Conservation (phyloP, 2,888 invertebrate genomes). For the Ophion ellenae region DNA sequence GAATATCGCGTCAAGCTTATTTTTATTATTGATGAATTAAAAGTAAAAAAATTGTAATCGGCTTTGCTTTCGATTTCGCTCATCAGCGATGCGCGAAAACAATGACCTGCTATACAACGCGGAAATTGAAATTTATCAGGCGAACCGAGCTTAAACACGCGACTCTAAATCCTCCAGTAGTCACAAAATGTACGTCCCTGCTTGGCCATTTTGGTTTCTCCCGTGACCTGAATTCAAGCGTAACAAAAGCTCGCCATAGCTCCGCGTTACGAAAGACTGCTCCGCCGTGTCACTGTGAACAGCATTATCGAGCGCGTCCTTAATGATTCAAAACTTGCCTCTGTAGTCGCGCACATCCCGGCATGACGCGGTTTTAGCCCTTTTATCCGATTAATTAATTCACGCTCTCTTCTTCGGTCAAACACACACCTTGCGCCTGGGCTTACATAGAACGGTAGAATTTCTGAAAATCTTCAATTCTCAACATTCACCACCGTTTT, state of each 20-base stretch:
- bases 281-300: constrained; percentile 25
- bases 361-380: constrained; percentile 49
- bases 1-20: no score
- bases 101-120: not conserved
- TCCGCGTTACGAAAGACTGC: constrained; percentile 18
- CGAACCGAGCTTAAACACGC: not conserved
- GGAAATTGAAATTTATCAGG: constrained; percentile 16
- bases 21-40: no score
- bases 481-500: not conserved
- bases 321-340: constrained; percentile 57
- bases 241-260: constrained; percentile 28
- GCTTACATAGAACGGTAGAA: constrained; percentile 2
- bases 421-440: not conserved
- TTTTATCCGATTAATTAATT: constrained; percentile 45
- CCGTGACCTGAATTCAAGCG: constrained; percentile 53
- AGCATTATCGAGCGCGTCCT: constrained; percentile 55
- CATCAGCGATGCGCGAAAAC: not conserved
- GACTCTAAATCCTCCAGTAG: not conserved
- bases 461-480: constrained; percentile 34
- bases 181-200: not conserved
- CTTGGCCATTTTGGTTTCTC: constrained; percentile 43
- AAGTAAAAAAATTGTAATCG: no score
- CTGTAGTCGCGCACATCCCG: constrained; percentile 10
- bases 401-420: constrained; percentile 24
- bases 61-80: no score